A percentile compares a stretch with the other conserved stretches of the same genome.
phyloP scores from a whole-genome alignment of 1,140 invertebrate genomes.

The Akabosia matsudoensis region DNA sequence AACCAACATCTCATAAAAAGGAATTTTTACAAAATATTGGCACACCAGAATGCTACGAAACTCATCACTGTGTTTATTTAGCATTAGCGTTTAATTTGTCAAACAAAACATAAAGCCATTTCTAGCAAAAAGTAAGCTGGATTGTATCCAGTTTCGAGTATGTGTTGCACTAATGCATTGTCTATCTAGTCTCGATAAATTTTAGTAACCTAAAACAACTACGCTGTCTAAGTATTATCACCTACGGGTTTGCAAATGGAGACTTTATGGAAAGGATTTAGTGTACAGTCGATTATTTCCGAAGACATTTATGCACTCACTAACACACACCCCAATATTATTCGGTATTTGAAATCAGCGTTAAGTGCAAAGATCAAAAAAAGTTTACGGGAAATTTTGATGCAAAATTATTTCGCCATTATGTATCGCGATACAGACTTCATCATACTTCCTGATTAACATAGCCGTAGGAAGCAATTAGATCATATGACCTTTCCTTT shows the following conservation, averaged over 20 bases:
- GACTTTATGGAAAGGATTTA: no score
- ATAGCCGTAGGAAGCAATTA: no score
- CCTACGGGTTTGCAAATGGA: conserved; percentile 13
- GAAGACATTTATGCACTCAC: not conserved
- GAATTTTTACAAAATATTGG: conserved; percentile 18
- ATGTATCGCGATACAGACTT: no score
- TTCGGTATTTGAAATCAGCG: no score
- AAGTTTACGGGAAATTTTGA: no score
- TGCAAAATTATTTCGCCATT: no score
- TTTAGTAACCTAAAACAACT: not conserved
- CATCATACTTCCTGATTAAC: no score
- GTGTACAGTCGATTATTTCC: no score
- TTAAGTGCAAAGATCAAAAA: no score
- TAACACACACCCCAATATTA: no score
- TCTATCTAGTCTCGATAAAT: not conserved
- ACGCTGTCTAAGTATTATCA: not conserved
- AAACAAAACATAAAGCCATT: not conserved
- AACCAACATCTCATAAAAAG: not conserved
- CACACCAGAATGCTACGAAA: conserved; percentile 13
- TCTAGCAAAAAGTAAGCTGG: not conserved
- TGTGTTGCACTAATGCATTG: not conserved
- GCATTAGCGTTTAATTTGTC: not conserved
- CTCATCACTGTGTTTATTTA: not conserved
- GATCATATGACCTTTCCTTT: no score
- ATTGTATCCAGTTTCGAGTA: not conserved